Evolutionary conservation across 2,113 vertebrate species (phyloP), one percentile per base, ranked within the genome.

Genomic region (Archilochus colubris): DNA sequence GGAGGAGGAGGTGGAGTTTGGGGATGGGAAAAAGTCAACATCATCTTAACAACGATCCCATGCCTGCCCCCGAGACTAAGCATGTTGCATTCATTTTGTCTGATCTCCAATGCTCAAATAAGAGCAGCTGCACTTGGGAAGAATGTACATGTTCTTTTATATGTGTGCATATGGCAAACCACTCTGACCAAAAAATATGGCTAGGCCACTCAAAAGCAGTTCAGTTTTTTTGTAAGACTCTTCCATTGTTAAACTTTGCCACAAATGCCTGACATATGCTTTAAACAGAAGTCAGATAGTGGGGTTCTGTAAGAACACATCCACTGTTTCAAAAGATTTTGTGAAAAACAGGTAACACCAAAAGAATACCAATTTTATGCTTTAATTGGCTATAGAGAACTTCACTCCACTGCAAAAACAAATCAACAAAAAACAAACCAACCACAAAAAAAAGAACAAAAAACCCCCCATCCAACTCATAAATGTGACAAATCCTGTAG

Each of bases 1-100:
- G 1, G 1, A 2, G 1, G 4, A 5, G 6, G 7, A 15, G 1
- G 4, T n/a, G 16, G 14, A 50, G 19, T 5, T 30, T 4, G 10
- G 3, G 1, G 3, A 1, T 40, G 10, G 2, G 2, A 85, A 28
- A 36, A 20, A 77, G 33, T 72, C 13, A 72, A 51, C 15, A 24
- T 64, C 24, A 36, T 2, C 8, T 70, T 77, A 53, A 54, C 2
- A 27, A 18, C 55, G 18, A 6, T 69, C 13, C 27, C 30, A 44
- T 1, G 0, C 8, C 9, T 8, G 6, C 17, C 43, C 1, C 0
- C 69, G 59, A 54, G 21, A 43, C 1, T 14, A 21, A 54, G 5
- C 7, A 4, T 13, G 48, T 11, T n/a, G 20, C 5, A 20, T 59
- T 7, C 4, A 0, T 51, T n/a, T 3, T 3, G 1, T 40, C 15